phyloP scores from a whole-genome alignment of 2,113 vertebrate species.

The Mohoua ochrocephala region DNA sequence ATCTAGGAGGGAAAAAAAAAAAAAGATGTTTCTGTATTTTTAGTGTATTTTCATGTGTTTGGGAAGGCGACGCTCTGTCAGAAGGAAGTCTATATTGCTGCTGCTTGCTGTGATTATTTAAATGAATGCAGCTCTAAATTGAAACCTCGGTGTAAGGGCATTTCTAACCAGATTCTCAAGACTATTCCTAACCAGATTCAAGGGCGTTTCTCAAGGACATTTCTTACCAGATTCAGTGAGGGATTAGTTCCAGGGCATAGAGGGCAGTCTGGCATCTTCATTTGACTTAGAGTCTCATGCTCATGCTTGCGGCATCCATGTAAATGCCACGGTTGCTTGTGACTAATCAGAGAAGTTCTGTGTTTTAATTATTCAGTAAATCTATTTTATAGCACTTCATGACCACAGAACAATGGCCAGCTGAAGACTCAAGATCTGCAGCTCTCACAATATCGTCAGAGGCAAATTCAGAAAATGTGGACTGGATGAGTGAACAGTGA shows the following conservation, averaged over 20 bases:
- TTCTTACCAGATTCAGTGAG: neutral
- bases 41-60: neutral
- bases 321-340: neutral
- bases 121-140: neutral
- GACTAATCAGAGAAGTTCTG: neutral
- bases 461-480: neutral
- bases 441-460: neutral
- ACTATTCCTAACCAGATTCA: neutral
- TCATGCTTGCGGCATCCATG: neutral
- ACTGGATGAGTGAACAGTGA: neutral
- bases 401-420: neutral
- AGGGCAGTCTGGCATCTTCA: neutral
- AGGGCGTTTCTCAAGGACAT: neutral
- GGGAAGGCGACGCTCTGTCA: neutral
- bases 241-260: neutral
- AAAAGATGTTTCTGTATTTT: neutral
- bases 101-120: neutral
- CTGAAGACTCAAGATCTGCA: neutral
- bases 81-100: neutral
- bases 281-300: neutral
- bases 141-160: neutral
- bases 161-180: neutral
- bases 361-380: neutral
- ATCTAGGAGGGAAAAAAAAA: neutral
- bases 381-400: neutral